A percentile compares a stretch with the other conserved stretches of the same genome.
phyloP scores from a whole-genome alignment of 2,113 vertebrate genomes.

The Syngnathus floridae region DNA sequence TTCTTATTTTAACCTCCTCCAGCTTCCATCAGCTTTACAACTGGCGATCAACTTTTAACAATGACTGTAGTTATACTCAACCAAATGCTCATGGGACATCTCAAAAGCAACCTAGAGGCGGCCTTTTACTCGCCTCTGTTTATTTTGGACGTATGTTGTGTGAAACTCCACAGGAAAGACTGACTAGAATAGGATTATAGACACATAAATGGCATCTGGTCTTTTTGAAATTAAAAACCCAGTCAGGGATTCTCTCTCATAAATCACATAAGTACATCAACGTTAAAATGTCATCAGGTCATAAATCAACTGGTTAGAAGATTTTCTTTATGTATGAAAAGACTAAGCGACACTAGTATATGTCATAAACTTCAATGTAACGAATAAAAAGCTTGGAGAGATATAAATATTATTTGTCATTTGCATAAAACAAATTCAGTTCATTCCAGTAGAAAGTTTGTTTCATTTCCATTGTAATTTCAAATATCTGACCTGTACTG shows the following conservation, averaged over 20 bases:
- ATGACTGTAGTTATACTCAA: not conserved
- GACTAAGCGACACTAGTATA: not conserved
- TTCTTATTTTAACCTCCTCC: too few species aligned
- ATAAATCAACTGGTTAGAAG: slow-evolving; percentile 3
- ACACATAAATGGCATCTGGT: slow-evolving; percentile 2
- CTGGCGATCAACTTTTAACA: not conserved
- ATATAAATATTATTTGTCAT: not conserved
- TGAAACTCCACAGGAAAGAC: not conserved
- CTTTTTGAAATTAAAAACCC: slow-evolving; percentile 9
- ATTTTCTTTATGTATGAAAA: not conserved
- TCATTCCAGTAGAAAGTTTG: not conserved
- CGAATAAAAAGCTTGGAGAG: not conserved
- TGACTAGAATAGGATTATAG: slow-evolving; percentile 1
- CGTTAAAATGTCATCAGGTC: slow-evolving; percentile 2
- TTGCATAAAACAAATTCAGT: not conserved
- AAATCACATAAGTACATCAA: slow-evolving; percentile 6
- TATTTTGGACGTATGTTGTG: slow-evolving; percentile 2
- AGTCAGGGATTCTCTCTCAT: slow-evolving; percentile 1
- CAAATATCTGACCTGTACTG: not conserved
- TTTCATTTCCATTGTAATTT: not conserved
- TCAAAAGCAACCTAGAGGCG: not conserved
- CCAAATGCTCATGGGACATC: not conserved
- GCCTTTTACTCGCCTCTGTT: not conserved
- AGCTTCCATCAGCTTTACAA: not conserved
- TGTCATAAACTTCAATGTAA: slow-evolving; percentile 2